A percentile compares a stretch with the other conserved stretches of the same genome.
Evolutionary conservation across 2,797 vertebrate genomes (phyloP).

Genomic region (Uromys caudimaculatus): DNA sequence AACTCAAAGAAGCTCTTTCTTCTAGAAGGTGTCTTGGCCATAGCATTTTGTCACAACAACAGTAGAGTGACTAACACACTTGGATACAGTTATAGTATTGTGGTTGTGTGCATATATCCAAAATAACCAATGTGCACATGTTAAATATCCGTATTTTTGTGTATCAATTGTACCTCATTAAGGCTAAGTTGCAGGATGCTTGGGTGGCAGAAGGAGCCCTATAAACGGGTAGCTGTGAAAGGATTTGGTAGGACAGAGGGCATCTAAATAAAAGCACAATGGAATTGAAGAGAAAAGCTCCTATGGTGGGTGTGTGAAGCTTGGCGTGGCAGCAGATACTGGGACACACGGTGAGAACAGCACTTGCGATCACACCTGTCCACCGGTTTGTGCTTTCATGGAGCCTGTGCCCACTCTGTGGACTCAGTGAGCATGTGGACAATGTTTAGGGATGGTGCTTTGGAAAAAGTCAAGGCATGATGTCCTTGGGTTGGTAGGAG

Average conservation of each 20-base stretch:
- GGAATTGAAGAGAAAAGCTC: background rate
- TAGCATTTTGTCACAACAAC: background rate
- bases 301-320: too few relatives aligned
- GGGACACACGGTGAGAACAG: background rate
- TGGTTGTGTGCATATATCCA: background rate
- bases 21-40: background rate
- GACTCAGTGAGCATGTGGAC: background rate
- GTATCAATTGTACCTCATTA: background rate
- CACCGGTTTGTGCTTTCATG: background rate
- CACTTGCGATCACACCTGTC: background rate
- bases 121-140: background rate
- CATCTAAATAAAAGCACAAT: rapidly evolving
- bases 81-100: background rate
- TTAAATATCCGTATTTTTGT: background rate
- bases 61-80: background rate
- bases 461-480: background rate
- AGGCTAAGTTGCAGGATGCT: background rate
- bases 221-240: background rate
- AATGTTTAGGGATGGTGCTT: background rate
- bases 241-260: background rate
- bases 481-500: background rate
- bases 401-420: background rate
- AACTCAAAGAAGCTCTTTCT: background rate
- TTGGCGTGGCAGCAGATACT: background rate
- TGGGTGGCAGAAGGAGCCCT: background rate